Conservation (phyloP, 2,888 invertebrate species). For the Dryocosmus kuriphilus region DNA sequence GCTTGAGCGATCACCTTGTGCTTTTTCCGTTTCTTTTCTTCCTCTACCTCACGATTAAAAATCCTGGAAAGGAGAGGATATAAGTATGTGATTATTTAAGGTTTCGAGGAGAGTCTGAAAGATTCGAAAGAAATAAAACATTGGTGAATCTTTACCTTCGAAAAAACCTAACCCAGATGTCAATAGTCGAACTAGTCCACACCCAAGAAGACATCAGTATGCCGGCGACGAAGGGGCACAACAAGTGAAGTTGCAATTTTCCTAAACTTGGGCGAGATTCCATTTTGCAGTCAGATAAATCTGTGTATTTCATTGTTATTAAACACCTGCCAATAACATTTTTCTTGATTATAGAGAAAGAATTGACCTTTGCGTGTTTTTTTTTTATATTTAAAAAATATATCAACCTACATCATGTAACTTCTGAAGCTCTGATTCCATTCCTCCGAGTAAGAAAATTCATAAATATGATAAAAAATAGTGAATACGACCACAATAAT, state of each 20-base stretch:
- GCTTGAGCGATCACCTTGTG: constrained; percentile 95
- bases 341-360: neutral
- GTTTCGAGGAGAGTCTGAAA: neutral
- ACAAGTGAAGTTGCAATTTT: constrained; percentile 88
- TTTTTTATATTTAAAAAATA: constrained; percentile 11
- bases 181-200: constrained; percentile 91
- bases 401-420: constrained; percentile 88
- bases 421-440: constrained; percentile 89
- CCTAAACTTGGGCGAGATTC: constrained; percentile 89
- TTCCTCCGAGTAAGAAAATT: constrained; percentile 85
- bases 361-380: neutral
- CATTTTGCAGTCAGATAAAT: constrained; percentile 82
- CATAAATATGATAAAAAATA: constrained; percentile 90
- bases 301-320: constrained; percentile 72
- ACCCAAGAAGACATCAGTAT: constrained; percentile 96
- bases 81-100: neutral
- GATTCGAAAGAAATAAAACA: neutral
- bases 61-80: constrained; percentile 79
- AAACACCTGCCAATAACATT: constrained; percentile 76
- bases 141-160: constrained; percentile 69
- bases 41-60: constrained; percentile 84
- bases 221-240: constrained; percentile 91
- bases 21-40: constrained; percentile 87
- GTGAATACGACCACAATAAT: constrained; percentile 89
- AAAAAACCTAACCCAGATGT: constrained; percentile 92